Evolutionary conservation across 2,113 vertebrate genomes (phyloP).

Genomic region (Callionymus lyra): DNA sequence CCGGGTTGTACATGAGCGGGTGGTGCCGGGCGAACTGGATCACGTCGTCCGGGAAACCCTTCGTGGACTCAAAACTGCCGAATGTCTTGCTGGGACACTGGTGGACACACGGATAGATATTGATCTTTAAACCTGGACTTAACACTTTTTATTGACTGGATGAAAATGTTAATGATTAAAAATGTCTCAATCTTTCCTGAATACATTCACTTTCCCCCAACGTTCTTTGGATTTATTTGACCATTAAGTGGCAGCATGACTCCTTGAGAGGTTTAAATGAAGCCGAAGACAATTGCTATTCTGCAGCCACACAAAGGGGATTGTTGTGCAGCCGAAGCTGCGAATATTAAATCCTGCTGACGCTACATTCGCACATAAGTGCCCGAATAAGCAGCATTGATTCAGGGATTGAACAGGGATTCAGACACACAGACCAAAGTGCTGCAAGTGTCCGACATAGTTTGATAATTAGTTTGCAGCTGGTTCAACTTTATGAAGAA

Average conservation of each 20-base stretch:
- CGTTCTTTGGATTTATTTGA: too few relatives aligned
- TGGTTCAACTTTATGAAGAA: too few relatives aligned
- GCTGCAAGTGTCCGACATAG: background rate
- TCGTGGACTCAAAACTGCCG: conserved; percentile 90
- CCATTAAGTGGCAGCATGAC: too few relatives aligned
- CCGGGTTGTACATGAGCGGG: conserved; percentile 88
- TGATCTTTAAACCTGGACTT: too few relatives aligned
- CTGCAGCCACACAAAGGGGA: conserved; percentile 23
- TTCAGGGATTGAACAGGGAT: conserved; percentile 5
- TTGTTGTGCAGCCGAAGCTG: conserved; percentile 32
- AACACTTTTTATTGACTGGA: too few relatives aligned
- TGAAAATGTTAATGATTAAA: too few relatives aligned
- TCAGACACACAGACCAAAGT: background rate
- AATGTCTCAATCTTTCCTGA: too few relatives aligned
- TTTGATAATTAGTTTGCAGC: too few relatives aligned
- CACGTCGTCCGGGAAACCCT: conserved; percentile 92
- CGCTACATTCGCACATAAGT: conserved; percentile 12
- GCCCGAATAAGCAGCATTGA: conserved; percentile 29
- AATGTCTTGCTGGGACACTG: conserved; percentile 98
- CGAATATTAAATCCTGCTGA: conserved; percentile 42
- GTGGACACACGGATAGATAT: background rate
- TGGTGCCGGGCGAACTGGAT: conserved; percentile 97
- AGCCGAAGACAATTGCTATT: conserved; percentile 24
- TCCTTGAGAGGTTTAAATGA: conserved; percentile 19
- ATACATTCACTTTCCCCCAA: too few relatives aligned